These are phyloP conservation scores for Trichonephila clavata DNA, from an alignment of 1,140 invertebrate species.

Conservation along the genomic window DNA sequence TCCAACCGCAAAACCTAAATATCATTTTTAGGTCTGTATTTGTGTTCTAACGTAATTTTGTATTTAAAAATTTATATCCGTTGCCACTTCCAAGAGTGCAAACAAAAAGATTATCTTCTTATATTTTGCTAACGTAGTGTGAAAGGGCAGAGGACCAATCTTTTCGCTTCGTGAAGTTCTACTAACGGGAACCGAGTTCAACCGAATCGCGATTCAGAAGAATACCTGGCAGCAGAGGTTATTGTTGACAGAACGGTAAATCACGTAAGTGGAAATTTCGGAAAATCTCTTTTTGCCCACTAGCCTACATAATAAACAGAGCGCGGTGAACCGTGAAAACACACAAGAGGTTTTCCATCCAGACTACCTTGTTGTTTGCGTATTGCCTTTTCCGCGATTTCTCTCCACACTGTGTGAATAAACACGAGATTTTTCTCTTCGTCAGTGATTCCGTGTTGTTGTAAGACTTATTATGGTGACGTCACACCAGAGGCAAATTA, in stretches of 20 bases:
- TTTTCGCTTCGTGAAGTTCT: conserved; percentile 1
- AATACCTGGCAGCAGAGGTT: background rate
- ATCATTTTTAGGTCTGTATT: background rate
- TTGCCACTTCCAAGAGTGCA: background rate
- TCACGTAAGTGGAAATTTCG: conserved; percentile 43
- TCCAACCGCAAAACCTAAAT: background rate
- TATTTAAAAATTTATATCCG: background rate
- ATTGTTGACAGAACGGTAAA: conserved; percentile 50
- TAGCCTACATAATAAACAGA: conserved; percentile 47
- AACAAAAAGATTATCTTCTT: conserved; percentile 31
- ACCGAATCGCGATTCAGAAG: conserved; percentile 15
- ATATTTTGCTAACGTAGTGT: background rate
- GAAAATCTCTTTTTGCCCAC: conserved; percentile 37
- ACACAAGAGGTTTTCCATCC: background rate
- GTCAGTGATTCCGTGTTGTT: background rate
- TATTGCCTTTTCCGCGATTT: conserved; percentile 3
- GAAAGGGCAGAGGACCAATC: conserved; percentile 22
- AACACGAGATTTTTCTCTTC: background rate
- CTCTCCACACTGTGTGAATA: background rate
- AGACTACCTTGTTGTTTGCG: background rate
- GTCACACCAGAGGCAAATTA: background rate
- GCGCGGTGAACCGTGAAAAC: conserved; percentile 43
- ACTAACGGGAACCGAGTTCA: conserved; percentile 19
- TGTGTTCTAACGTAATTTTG: background rate
- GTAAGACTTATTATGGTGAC: background rate